phyloP scores from a whole-genome alignment of 2,113 vertebrate genomes.

The Semnornis frantzii region DNA sequence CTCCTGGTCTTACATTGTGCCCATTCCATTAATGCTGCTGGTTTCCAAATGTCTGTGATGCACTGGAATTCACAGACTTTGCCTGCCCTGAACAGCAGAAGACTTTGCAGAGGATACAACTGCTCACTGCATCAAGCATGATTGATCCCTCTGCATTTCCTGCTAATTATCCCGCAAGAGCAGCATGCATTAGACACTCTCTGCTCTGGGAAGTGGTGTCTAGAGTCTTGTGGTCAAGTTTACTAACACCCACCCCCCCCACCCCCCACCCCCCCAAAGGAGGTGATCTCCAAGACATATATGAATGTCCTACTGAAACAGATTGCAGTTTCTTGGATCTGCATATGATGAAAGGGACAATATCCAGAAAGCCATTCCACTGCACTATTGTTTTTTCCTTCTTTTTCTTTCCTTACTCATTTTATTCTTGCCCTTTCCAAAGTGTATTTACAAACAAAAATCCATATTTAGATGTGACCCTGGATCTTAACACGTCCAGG shows the following conservation, averaged over 20 bases:
- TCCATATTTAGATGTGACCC: neutral
- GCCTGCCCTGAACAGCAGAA: neutral
- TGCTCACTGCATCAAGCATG: constrained; percentile 10
- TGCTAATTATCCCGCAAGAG: constrained; percentile 36
- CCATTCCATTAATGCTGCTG: neutral
- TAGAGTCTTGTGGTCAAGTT: constrained; percentile 4
- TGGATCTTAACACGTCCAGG: neutral
- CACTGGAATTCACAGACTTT: constrained; percentile 18
- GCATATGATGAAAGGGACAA: neutral
- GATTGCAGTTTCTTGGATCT: neutral
- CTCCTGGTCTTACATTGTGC: neutral
- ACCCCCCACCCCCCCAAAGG: neutral
- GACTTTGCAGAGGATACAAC: constrained; percentile 45
- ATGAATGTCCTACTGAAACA: neutral
- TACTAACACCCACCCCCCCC: neutral
- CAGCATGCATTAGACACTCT: constrained; percentile 25
- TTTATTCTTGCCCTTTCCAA: neutral
- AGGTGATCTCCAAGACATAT: constrained; percentile 1
- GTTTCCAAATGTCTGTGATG: neutral
- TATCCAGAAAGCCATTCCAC: neutral
- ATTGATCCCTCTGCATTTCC: constrained; percentile 51
- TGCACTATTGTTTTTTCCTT: too few relatives aligned
- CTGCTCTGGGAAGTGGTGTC: neutral
- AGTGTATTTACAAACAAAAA: neutral
- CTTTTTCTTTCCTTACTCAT: neutral